Percentiles rank a stretch among this genome's conserved stretches.
These are phyloP conservation scores for Megalurothrips usitatus DNA, from an alignment of 2,888 invertebrate species.

Conservation along the genomic window DNA sequence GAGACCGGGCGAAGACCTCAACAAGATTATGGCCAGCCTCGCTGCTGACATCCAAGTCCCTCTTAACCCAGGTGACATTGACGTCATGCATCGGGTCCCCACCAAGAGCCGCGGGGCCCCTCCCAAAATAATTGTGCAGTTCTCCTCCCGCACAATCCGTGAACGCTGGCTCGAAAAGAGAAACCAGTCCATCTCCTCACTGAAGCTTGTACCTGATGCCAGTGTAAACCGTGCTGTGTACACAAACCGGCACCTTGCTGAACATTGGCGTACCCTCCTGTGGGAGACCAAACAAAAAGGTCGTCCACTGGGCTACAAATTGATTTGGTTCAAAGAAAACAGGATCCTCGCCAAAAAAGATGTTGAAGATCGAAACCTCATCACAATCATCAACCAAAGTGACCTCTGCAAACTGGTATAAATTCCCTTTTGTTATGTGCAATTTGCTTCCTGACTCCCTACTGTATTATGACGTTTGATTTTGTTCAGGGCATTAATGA, in stretches of 20 bases:
- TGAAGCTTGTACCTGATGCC: not conserved
- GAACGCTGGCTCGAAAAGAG: not conserved
- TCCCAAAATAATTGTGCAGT: not conserved
- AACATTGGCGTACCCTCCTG: not conserved
- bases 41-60: not conserved
- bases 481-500: not conserved
- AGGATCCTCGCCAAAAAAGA: not conserved
- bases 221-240: no score
- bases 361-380: no score
- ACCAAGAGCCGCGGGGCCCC: not conserved
- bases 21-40: not conserved
- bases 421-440: not conserved
- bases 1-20: not conserved
- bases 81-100: not conserved
- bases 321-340: not conserved
- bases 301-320: not conserved
- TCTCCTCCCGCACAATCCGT: not conserved
- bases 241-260: no score
- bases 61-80: not conserved
- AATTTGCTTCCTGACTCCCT: not conserved
- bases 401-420: not conserved
- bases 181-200: no score
- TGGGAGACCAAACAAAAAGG: not conserved
- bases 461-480: not conserved
- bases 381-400: no score